These are phyloP conservation scores for Serilophus lunatus DNA, from an alignment of 2,113 vertebrate species.

Conservation along the genomic window DNA sequence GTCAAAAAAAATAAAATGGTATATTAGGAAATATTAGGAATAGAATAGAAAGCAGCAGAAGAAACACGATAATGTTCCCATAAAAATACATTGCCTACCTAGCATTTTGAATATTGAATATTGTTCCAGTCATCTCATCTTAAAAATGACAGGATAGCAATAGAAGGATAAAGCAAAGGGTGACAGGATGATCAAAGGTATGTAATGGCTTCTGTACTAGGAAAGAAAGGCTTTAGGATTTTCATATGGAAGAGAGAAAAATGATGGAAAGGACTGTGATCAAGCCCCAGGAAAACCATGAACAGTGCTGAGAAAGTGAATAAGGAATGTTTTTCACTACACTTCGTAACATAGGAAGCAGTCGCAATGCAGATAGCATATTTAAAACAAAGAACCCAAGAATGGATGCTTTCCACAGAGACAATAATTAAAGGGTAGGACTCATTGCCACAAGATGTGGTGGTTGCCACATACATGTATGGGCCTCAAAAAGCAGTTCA, in stretches of 20 bases:
- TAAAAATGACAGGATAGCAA: neutral
- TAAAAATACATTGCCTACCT: neutral
- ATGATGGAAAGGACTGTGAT: neutral
- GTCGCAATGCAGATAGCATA: neutral
- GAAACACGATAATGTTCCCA: neutral
- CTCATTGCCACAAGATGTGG: neutral
- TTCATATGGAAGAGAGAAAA: neutral
- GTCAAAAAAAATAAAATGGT: neutral
- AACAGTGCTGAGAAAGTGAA: neutral
- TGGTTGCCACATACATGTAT: neutral
- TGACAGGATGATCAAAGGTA: slow-evolving; percentile 10
- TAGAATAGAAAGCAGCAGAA: neutral
- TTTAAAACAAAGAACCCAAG: neutral
- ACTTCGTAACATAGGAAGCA: neutral
- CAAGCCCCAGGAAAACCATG: neutral
- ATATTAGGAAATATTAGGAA: neutral
- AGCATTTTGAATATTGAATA: neutral
- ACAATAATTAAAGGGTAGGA: neutral
- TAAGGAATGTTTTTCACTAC: neutral
- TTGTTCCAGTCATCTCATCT: neutral
- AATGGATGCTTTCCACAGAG: neutral
- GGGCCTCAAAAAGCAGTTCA: neutral
- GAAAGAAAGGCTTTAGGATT: neutral
- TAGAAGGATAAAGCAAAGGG: neutral
- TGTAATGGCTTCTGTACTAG: neutral